Base-by-base conservation (phyloP, 2,113 vertebrate genomes). In the Physeter macrocephalus region DNA sequence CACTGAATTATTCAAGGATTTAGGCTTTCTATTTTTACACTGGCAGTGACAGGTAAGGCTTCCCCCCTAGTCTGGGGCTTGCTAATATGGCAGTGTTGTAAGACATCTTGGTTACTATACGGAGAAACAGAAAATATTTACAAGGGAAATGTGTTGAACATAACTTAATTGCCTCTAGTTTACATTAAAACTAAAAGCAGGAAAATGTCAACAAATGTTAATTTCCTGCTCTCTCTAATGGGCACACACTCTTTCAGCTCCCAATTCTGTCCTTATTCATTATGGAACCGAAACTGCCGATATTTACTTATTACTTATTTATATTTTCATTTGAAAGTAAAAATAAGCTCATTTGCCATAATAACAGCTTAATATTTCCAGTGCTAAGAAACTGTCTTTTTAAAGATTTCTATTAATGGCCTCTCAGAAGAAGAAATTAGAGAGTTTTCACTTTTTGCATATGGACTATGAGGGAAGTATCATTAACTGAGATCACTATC, bases 161-260 rank as follows among this genome's bases (percentile, higher is more conserved):
- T 98, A 98, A 98, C 98, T 98, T 98, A 98, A 99, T 99, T 98
- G 98, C 98, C 97, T 98, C 20, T 92, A 96, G 97, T 98, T 99
- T 98, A 98, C 98, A 99, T 98, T 98, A 98, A 98, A 98, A 98
- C 97, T 94, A 98, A 98, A 98, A 98, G 97, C 96, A 98, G 97
- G 88, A 98, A 98, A 98, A 98, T 98, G 98, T 98, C 98, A 98
- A 98, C 98, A 99, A 98, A 98, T 98, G 98, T 98, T 98, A 98
- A 98, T 98, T 98, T 96, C 92, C 91, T 39, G 80, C 98, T 88
- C 97, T 98, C 97, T 98, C 92, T 97, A 97, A 98, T 95, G 95
- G 98, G 95, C 36, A 52, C 93, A 96, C 71, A 96, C 97, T 98
- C 93, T 92, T 98, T 97, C 90, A 96, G 96, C 95, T 98, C 97